Conservation (phyloP, 2,113 vertebrate genomes). For the Indicator indicator region DNA sequence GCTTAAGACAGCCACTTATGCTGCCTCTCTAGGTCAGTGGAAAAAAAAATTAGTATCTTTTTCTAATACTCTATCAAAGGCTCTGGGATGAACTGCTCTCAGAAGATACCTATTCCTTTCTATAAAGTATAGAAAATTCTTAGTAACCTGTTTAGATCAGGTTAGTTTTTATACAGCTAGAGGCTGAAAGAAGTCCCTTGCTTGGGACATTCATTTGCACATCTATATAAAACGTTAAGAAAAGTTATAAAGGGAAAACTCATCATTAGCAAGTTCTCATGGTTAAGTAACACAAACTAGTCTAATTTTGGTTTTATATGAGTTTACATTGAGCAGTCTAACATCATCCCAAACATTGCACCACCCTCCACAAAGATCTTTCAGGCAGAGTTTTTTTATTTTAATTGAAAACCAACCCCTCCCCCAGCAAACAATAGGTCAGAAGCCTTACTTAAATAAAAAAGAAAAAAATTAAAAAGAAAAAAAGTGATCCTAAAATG, state of each 20-base stretch:
- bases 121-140: not conserved
- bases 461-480: too few relatives aligned
- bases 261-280: not conserved
- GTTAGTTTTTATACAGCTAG: not conserved
- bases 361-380: not conserved
- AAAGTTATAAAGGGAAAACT: not conserved
- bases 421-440: not conserved
- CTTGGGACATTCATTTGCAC: not conserved
- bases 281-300: not conserved
- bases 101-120: not conserved
- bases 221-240: not conserved
- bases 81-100: not conserved
- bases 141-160: not conserved
- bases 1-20: not conserved
- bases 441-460: not conserved
- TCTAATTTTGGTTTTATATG: not conserved
- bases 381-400: not conserved
- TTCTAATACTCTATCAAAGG: not conserved
- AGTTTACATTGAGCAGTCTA: not conserved
- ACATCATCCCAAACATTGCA: not conserved
- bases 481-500: not conserved
- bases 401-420: not conserved
- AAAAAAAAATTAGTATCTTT: not conserved
- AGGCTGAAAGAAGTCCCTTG: not conserved
- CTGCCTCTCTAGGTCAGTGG: not conserved